phyloP scores from a whole-genome alignment of 2,113 vertebrate genomes.

The Chionomys nivalis region DNA sequence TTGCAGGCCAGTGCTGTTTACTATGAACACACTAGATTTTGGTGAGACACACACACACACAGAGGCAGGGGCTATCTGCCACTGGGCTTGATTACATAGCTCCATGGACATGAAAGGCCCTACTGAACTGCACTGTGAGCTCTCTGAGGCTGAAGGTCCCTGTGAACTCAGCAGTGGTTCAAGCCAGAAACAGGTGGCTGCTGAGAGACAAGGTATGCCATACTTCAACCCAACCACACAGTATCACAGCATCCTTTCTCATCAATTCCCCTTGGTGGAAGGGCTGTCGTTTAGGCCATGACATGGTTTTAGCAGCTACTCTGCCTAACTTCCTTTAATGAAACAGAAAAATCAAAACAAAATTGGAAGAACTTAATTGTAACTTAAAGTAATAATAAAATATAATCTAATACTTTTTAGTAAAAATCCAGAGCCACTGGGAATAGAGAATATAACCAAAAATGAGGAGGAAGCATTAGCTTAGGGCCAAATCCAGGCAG shows the following conservation, averaged over 20 bases:
- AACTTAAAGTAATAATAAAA: constrained; percentile 2
- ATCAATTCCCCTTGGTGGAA: background rate
- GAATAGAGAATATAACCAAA: background rate
- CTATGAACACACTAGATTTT: background rate
- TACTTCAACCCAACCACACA: background rate
- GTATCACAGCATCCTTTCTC: background rate
- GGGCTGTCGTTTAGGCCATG: background rate
- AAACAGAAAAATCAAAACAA: background rate
- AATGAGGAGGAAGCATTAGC: background rate
- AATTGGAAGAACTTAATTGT: background rate
- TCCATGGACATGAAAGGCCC: background rate
- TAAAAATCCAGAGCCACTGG: background rate
- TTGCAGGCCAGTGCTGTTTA: background rate
- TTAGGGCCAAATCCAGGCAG: background rate
- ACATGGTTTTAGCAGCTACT: background rate
- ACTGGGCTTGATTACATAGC: background rate
- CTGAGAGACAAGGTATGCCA: background rate
- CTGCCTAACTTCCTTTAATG: background rate
- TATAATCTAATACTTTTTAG: background rate
- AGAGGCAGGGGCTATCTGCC: background rate
- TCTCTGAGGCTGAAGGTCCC: background rate
- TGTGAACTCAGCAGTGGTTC: background rate
- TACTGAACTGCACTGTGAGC: background rate
- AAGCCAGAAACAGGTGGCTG: background rate
- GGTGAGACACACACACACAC: background rate